A percentile compares a stretch with the other conserved stretches of the same genome.
Conservation (phyloP, 1,140 invertebrate species). For the Pissodes strobi region DNA sequence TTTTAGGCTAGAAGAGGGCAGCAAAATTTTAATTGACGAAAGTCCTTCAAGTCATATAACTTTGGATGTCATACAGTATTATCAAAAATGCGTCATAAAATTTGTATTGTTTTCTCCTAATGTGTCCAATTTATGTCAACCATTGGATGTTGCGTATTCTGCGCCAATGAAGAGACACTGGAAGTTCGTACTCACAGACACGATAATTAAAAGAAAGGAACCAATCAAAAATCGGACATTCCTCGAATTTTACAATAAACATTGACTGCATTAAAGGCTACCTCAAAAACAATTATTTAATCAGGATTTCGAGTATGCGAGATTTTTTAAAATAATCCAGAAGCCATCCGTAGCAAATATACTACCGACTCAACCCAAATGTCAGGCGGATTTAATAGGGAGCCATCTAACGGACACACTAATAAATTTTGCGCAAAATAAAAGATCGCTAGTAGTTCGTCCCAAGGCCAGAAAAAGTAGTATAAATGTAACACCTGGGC, state of each 20-base stretch:
- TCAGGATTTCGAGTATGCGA: neutral
- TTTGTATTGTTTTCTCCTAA: slow-evolving; percentile 5
- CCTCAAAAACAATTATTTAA: neutral
- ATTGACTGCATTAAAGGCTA: neutral
- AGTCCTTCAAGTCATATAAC: slow-evolving; percentile 11
- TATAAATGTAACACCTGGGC: neutral
- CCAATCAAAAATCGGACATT: slow-evolving; percentile 16
- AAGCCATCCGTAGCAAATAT: neutral
- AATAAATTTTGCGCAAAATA: neutral
- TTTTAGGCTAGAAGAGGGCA: no score
- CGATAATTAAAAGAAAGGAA: slow-evolving; percentile 10
- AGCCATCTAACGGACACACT: neutral
- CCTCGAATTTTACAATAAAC: neutral
- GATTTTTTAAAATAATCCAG: neutral
- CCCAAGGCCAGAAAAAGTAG: neutral
- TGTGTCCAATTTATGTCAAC: no score
- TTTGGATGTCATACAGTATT: no score
- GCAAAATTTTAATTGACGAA: slow-evolving; percentile 1
- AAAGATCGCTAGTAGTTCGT: neutral
- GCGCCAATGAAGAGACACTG: slow-evolving; percentile 8
- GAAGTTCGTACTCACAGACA: neutral
- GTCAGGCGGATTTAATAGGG: neutral
- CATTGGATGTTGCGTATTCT: slow-evolving; percentile 4
- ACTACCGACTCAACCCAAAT: neutral
- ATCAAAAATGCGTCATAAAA: slow-evolving; percentile 5